These are phyloP conservation scores for Chelmon rostratus DNA, from an alignment of 2,797 vertebrate genomes.

Conservation along the genomic window DNA sequence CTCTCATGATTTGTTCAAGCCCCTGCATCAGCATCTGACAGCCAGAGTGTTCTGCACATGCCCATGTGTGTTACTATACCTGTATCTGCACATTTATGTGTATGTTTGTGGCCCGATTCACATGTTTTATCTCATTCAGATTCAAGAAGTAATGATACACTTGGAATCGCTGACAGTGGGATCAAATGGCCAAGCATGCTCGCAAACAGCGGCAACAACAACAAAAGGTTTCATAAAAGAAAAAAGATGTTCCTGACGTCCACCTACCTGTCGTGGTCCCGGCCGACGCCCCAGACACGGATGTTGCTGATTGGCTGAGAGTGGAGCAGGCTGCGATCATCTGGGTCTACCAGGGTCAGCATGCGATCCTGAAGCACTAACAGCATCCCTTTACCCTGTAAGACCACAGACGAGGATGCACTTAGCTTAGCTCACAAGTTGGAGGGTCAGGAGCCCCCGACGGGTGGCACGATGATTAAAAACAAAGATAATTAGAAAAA, in stretches of 20 bases:
- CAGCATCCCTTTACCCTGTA: constrained; percentile 96
- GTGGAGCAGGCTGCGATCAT: constrained; percentile 93
- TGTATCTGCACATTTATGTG: constrained; percentile 11
- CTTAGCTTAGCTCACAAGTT: background rate
- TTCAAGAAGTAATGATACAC: background rate
- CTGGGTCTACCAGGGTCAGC: constrained; percentile 95
- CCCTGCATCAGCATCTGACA: constrained; percentile 57
- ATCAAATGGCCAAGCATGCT: background rate
- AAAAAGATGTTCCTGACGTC: background rate
- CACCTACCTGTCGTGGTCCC: constrained; percentile 96
- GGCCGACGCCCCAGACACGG: constrained; percentile 96
- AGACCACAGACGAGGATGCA: constrained; percentile 16
- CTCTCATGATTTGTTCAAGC: constrained; percentile 39
- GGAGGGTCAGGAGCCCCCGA: background rate
- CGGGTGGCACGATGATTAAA: background rate
- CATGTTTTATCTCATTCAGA: constrained; percentile 5
- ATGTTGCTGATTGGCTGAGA: constrained; percentile 98
- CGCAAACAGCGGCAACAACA: background rate
- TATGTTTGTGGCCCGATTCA: background rate
- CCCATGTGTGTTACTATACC: background rate
- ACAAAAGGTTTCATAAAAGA: background rate
- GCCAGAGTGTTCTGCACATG: constrained; percentile 11
- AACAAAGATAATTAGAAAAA: background rate
- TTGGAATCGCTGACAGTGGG: accelerated
- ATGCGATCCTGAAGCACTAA: constrained; percentile 94